Base-by-base conservation (phyloP, 2,888 invertebrate species). In the Pseudococcus jackbeardsleyi region DNA sequence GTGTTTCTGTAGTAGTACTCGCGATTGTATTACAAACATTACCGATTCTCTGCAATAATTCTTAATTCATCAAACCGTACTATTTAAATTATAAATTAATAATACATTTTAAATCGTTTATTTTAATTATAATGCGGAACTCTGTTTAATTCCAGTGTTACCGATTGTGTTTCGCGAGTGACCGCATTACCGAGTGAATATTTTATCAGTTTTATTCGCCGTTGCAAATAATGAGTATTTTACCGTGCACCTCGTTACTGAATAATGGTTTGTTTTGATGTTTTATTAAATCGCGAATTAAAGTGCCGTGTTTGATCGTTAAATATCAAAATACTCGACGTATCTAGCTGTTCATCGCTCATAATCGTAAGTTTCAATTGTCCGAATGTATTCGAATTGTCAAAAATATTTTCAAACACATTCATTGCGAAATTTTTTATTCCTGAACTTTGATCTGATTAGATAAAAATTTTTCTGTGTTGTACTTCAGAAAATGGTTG, bases 101-200 rank as follows among this genome's bases (percentile, higher is more conserved):
- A 72, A 72, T 15, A 17, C 17, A 33, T 7, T 42, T 42, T 42
- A 42, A 42, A 42, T 42, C 42, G 42, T 42, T 33, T 17, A 33
- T 15, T 72, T 72, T 17, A 72, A 33, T 72, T 33, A 72, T 72
- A 6, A 72, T 33, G 72, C 17, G 17, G 17, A 72, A 15, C 17
- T 33, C 4, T 3, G 6, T 15, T 6, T 33, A 33, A 15, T 72
- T 72, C 19, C 72, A 72, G 33, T 72, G 72, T 39, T 72, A 33
- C 33, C 72, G 72, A 72, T 72, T 39, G 17, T 72, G 72, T 33
- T 72, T 72, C 72, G 72, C 17, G 72, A 72, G 72, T 72, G 72
- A 72, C 72, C 72, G 72, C 72, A 72, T 72, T 72, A 33, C 72
- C 72, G 26, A 72, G 72, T 72, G 72, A 72, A 72, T 72, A 72